Evolutionary conservation across 2,113 vertebrate species (phyloP).

Genomic region (Rhabdornis inornatus): DNA sequence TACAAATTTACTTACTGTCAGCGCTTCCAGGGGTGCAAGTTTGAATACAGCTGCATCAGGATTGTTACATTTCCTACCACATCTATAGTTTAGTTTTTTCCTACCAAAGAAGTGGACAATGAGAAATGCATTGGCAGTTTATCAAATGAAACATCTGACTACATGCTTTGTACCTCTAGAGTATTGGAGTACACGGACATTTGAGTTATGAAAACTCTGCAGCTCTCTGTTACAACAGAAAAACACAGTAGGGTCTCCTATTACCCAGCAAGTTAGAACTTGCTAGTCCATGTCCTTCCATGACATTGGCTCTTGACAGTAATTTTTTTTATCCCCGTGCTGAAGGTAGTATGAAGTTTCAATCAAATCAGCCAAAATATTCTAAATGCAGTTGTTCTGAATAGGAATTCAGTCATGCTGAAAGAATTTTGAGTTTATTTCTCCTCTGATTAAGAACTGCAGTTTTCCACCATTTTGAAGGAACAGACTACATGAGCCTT

Average conservation of each 20-base stretch:
- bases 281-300: not conserved
- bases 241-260: not conserved
- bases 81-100: not conserved
- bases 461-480: not conserved
- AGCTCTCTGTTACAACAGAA: not conserved
- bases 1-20: not conserved
- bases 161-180: not conserved
- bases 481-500: not conserved
- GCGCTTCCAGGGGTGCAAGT: not conserved
- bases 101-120: not conserved
- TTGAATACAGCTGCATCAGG: not conserved
- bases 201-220: not conserved
- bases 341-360: not conserved
- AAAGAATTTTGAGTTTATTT: not conserved
- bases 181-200: not conserved
- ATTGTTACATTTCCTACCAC: not conserved
- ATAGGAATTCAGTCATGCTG: not conserved
- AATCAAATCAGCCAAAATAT: not conserved
- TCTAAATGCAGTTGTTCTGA: not conserved
- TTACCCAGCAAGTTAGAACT: not conserved
- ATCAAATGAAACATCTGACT: not conserved
- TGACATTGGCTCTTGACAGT: not conserved
- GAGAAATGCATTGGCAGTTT: not conserved
- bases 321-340: not conserved
- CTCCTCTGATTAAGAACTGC: not conserved